Percentiles rank a stretch among this genome's conserved stretches.
Conservation (phyloP, 2,888 invertebrate genomes). For the Andrena dorsata region DNA sequence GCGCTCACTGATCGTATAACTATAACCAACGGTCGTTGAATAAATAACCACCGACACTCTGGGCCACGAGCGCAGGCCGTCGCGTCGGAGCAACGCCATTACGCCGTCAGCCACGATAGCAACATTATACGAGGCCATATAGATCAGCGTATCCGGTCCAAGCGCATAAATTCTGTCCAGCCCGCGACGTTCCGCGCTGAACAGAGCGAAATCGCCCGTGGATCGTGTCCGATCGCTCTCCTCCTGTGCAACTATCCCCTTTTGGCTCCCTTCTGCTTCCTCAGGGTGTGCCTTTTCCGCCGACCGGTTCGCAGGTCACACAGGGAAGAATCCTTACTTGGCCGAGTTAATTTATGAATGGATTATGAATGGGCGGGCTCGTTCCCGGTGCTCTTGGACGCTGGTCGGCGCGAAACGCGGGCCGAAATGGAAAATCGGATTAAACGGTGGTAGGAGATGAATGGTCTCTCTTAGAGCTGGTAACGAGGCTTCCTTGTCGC, state of each 20-base stretch:
- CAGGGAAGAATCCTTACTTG: constrained; percentile 46
- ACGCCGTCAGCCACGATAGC: constrained; percentile 53
- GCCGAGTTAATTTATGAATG: constrained; percentile 72
- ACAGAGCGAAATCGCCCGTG: constrained; percentile 52
- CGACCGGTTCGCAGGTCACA: constrained; percentile 66
- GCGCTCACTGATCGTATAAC: constrained; percentile 29
- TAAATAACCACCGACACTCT: constrained; percentile 61
- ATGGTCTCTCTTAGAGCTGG: constrained; percentile 24
- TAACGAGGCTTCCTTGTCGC: constrained; percentile 56
- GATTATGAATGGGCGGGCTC: constrained; percentile 69
- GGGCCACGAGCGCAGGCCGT: constrained; percentile 31
- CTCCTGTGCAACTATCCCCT: not conserved
- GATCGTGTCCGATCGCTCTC: constrained; percentile 50
- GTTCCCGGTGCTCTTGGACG: constrained; percentile 17
- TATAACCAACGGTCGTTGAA: constrained; percentile 46
- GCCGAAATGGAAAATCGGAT: constrained; percentile 65
- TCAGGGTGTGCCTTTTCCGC: not conserved
- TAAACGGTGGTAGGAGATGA: constrained; percentile 57
- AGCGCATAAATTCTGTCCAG: constrained; percentile 56
- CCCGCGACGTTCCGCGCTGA: constrained; percentile 50
- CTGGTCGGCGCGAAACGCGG: constrained; percentile 34
- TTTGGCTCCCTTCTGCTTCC: not conserved
- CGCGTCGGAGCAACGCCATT: constrained; percentile 54
- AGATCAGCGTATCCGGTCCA: constrained; percentile 60
- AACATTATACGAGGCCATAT: constrained; percentile 57